Conservation (phyloP, 2,888 invertebrate species). For the Kuschelorhynchus macadamiae region DNA sequence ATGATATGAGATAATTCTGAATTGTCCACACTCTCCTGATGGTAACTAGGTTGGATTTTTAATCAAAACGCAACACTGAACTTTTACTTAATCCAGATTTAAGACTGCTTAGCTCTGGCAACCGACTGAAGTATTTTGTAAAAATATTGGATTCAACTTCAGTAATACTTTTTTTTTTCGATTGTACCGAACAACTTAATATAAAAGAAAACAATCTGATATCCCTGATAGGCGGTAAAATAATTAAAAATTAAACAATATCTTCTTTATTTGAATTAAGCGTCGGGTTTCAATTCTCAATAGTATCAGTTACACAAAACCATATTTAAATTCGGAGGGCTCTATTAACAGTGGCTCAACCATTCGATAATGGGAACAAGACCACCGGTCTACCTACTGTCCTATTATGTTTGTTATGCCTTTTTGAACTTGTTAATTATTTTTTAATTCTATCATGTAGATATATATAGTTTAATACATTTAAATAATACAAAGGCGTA, state of each 20-base stretch:
- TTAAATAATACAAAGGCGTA: too few relatives aligned
- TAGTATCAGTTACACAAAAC: slow-evolving; percentile 43
- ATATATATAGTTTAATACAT: neutral
- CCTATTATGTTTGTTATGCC: slow-evolving; percentile 29
- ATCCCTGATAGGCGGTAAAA: slow-evolving; percentile 1
- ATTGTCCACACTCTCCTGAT: too few relatives aligned
- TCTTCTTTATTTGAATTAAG: neutral
- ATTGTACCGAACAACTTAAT: too few relatives aligned
- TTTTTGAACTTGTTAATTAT: slow-evolving; percentile 36
- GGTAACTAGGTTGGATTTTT: too few relatives aligned
- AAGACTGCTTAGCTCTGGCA: too few relatives aligned
- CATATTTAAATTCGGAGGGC: slow-evolving; percentile 26
- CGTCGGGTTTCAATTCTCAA: slow-evolving; percentile 23
- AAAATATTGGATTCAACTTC: too few relatives aligned
- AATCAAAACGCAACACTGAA: too few relatives aligned
- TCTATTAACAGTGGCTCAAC: slow-evolving; percentile 18
- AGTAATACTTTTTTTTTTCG: too few relatives aligned
- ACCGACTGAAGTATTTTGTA: too few relatives aligned
- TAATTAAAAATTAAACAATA: slow-evolving; percentile 27
- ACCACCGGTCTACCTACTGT: slow-evolving; percentile 43
- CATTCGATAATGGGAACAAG: slow-evolving; percentile 39
- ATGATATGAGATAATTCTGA: too few relatives aligned
- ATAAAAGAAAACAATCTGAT: too few relatives aligned
- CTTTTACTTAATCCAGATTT: too few relatives aligned
- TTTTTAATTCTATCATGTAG: slow-evolving; percentile 5